These are phyloP conservation scores for Drosophila malerkotliana DNA, from an alignment of 1,140 invertebrate genomes.

Conservation along the genomic window DNA sequence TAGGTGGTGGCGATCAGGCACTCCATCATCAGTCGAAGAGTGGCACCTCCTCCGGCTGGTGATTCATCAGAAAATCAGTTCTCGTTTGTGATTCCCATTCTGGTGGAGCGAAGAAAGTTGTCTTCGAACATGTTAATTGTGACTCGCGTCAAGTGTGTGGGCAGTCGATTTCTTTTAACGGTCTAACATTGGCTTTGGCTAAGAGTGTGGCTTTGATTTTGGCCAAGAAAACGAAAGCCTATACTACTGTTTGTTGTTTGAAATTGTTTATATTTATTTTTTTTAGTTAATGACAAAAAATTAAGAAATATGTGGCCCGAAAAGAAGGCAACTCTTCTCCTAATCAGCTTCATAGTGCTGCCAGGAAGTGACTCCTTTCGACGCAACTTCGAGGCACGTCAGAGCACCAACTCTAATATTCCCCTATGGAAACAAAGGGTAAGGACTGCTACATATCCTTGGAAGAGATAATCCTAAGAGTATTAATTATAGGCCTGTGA, in stretches of 20 bases:
- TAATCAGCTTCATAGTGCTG: conserved; percentile 7
- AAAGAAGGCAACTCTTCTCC: conserved; percentile 21
- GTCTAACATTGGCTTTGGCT: conserved; percentile 13
- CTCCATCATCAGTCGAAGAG: neutral
- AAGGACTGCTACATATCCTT: conserved; percentile 30
- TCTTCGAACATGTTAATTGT: conserved; percentile 73
- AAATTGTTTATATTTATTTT: neutral
- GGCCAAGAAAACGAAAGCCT: conserved; percentile 1
- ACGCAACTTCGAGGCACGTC: conserved; percentile 68
- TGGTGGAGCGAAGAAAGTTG: conserved; percentile 65
- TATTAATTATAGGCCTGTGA: conserved; percentile 88
- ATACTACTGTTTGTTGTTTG: too few species aligned
- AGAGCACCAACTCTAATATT: conserved; percentile 84
- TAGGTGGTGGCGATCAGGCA: neutral
- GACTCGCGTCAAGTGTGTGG: conserved; percentile 9
- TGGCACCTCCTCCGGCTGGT: conserved; percentile 12
- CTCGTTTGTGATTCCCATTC: conserved; percentile 18
- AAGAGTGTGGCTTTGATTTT: neutral
- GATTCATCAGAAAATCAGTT: conserved; percentile 51
- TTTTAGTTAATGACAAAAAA: neutral
- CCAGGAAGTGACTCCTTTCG: conserved; percentile 6
- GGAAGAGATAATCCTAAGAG: neutral
- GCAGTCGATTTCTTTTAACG: conserved; percentile 50
- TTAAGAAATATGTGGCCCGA: neutral
- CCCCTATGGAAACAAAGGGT: conserved; percentile 93